Conservation (phyloP, 2,797 vertebrate genomes). For the Pseudochirops corinnae region DNA sequence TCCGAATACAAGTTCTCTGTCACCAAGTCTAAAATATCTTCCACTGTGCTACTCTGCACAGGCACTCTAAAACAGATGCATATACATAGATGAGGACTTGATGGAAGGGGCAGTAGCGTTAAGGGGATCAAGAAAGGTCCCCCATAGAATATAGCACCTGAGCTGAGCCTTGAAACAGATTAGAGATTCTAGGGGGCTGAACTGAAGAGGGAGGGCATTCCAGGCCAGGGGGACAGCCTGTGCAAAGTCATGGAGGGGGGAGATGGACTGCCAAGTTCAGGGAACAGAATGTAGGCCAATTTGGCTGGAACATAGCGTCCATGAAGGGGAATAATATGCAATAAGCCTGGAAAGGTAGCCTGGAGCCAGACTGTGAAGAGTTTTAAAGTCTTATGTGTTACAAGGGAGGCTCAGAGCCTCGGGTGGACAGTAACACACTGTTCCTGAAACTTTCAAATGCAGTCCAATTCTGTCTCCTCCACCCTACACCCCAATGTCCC, state of each 20-base stretch:
- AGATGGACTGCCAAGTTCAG: constrained; percentile 2
- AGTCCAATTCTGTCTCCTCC: neutral
- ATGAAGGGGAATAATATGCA: constrained; percentile 2
- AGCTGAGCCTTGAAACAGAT: neutral
- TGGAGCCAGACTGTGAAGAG: constrained; percentile 5
- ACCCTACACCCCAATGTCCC: neutral
- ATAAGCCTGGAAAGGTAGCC: neutral
- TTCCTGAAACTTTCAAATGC: neutral
- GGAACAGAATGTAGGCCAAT: constrained; percentile 3
- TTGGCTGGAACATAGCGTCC: constrained; percentile 3
- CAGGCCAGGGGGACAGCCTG: neutral
- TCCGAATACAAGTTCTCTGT: neutral
- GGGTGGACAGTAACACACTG: neutral
- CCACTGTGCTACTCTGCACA: neutral
- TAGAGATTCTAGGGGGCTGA: neutral
- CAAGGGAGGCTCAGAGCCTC: neutral
- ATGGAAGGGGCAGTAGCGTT: neutral
- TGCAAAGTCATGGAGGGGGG: neutral
- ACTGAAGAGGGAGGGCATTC: neutral
- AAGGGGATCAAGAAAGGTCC: neutral
- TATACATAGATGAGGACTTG: neutral
- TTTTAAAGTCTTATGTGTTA: constrained; percentile 3
- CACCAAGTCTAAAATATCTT: neutral
- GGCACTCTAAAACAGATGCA: neutral
- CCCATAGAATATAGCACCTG: neutral